Evolutionary conservation across 2,888 invertebrate genomes (phyloP).

Genomic region (Empis livida): DNA sequence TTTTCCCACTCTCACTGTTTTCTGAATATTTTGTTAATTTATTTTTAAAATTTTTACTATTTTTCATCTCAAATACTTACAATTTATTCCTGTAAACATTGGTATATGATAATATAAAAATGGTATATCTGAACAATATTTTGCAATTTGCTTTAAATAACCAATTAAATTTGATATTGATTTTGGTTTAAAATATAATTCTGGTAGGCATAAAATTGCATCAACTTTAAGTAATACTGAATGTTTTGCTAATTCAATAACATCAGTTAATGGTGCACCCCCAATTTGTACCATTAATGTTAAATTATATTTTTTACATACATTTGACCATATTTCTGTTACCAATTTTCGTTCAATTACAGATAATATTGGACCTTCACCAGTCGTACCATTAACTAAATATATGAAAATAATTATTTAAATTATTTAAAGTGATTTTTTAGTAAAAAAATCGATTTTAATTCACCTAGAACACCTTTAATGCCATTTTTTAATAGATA

Average conservation of each 20-base stretch:
- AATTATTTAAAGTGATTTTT: background rate
- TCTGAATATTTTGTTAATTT: too few relatives aligned
- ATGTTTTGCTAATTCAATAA: slow-evolving; percentile 54
- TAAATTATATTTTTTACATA: slow-evolving; percentile 40
- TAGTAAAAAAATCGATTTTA: background rate
- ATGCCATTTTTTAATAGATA: slow-evolving; percentile 48
- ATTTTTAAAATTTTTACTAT: too few relatives aligned
- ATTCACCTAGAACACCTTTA: slow-evolving; percentile 50
- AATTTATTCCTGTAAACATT: slow-evolving; percentile 51
- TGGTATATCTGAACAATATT: slow-evolving; percentile 60
- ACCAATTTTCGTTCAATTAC: slow-evolving; percentile 52
- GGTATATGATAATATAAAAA: slow-evolving; percentile 78
- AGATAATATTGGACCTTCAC: slow-evolving; percentile 58
- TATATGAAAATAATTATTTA: too few relatives aligned
- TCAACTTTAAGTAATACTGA: slow-evolving; percentile 50
- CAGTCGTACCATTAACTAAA: slow-evolving; percentile 66
- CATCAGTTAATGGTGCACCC: slow-evolving; percentile 53
- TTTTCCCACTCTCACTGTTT: too few relatives aligned
- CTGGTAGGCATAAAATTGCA: slow-evolving; percentile 61
- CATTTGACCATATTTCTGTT: slow-evolving; percentile 50
- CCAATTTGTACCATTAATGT: slow-evolving; percentile 62
- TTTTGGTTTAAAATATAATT: slow-evolving; percentile 60
- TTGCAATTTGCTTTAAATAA: slow-evolving; percentile 52
- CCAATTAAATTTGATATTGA: slow-evolving; percentile 45
- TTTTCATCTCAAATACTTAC: too few relatives aligned